Evolutionary conservation across 92 coral and sea anemone genomes (phyloP).

Genomic region (Parazoanthus atlanticus): DNA sequence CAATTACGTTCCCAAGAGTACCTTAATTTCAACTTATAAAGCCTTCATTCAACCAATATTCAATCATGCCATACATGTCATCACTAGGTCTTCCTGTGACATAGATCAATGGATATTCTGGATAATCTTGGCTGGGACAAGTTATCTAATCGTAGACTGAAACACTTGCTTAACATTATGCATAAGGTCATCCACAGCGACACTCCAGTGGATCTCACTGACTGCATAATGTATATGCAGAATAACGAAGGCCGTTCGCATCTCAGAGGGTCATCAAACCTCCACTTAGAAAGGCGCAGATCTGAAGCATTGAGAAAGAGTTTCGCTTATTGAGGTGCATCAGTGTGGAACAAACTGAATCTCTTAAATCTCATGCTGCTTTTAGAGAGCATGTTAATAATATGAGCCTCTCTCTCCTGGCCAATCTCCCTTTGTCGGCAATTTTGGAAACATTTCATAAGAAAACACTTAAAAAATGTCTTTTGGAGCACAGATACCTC

Average conservation of each 20-base stretch:
- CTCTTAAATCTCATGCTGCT: no score
- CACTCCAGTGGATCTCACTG: background rate
- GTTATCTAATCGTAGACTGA: background rate
- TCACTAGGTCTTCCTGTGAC: constrained; percentile 11
- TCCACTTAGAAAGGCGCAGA: background rate
- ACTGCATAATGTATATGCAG: background rate
- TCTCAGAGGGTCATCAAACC: background rate
- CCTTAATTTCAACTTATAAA: background rate
- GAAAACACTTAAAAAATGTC: no score
- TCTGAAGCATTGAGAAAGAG: background rate
- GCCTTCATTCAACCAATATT: constrained; percentile 29
- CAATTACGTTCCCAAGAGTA: background rate
- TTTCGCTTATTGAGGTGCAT: background rate
- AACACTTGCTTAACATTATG: background rate
- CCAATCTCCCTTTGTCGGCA: background rate
- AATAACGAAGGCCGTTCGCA: background rate
- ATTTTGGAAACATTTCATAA: no score
- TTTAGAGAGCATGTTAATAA: background rate
- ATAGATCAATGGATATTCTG: constrained; percentile 1
- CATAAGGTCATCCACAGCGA: background rate
- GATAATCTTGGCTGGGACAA: constrained; percentile 32
- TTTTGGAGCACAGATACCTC: no score
- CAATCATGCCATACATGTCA: constrained; percentile 28
- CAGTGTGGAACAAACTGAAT: background rate
- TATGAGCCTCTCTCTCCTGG: background rate